Conservation (phyloP, 2,113 vertebrate genomes). For the Pampusana beccarii region DNA sequence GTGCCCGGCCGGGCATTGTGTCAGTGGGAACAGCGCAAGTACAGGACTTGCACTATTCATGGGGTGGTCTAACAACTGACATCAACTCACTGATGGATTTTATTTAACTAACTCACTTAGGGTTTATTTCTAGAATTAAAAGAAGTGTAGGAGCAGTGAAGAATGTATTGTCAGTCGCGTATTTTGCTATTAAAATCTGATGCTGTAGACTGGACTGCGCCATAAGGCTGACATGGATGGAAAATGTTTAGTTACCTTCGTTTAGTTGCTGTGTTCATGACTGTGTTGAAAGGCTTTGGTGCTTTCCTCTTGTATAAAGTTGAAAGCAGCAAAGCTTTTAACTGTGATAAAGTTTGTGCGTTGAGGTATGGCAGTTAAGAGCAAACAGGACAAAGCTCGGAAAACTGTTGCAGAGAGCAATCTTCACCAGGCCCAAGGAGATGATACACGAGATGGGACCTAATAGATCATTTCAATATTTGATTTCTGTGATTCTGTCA, state of each 20-base stretch:
- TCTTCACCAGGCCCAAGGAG: background rate
- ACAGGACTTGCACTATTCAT: constrained; percentile 40
- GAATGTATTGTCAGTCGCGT: background rate
- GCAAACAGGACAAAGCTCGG: background rate
- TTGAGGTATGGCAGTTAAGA: background rate
- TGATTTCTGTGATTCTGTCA: constrained; percentile 33
- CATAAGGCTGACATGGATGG: background rate
- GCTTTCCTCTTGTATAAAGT: background rate
- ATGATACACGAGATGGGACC: background rate
- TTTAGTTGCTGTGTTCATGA: background rate
- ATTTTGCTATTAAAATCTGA: background rate
- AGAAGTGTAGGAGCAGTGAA: background rate
- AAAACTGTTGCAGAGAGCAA: background rate
- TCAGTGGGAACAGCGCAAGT: constrained; percentile 53
- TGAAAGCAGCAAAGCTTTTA: constrained; percentile 1
- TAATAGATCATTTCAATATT: background rate
- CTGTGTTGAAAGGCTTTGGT: background rate
- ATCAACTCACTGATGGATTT: constrained; percentile 6
- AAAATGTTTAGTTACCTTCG: background rate
- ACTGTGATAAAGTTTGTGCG: background rate
- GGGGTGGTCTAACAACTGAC: constrained; percentile 44
- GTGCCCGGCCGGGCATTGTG: constrained; percentile 37
- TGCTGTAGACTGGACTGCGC: background rate
- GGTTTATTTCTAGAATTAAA: constrained; percentile 3
- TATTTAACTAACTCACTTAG: background rate